These are phyloP conservation scores for Melinopterus prodromus DNA, from an alignment of 2,888 invertebrate genomes.

Conservation along the genomic window DNA sequence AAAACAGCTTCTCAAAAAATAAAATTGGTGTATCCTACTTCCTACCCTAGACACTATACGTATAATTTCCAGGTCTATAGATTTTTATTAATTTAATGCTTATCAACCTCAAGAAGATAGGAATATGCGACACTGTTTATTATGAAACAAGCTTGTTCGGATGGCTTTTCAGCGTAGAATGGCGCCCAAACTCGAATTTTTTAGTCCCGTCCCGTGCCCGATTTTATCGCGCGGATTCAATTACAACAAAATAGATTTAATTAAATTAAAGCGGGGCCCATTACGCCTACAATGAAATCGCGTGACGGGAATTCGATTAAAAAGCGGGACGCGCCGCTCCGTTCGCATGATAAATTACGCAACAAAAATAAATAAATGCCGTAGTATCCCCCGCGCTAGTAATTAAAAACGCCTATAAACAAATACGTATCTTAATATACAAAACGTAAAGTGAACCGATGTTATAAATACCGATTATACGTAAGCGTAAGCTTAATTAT, in stretches of 20 bases:
- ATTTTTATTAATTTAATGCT: too few relatives aligned
- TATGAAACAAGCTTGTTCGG: neutral
- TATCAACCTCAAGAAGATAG: too few relatives aligned
- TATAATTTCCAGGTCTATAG: too few relatives aligned
- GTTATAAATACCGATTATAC: neutral
- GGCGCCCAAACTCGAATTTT: conserved; percentile 12
- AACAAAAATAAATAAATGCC: conserved; percentile 4
- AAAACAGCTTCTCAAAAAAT: too few relatives aligned
- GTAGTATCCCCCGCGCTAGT: neutral
- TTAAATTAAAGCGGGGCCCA: conserved; percentile 19
- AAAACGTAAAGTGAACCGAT: neutral
- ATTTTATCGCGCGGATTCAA: conserved; percentile 19
- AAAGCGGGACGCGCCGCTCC: neutral
- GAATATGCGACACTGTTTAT: too few relatives aligned
- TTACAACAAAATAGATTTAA: conserved; percentile 22
- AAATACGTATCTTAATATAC: neutral
- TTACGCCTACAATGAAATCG: conserved; percentile 13
- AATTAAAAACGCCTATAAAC: neutral
- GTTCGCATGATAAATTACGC: conserved; percentile 4
- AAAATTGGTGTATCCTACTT: too few relatives aligned
- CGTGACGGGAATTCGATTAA: conserved; percentile 19
- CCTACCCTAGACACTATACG: too few relatives aligned
- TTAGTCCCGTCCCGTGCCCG: conserved; percentile 7
- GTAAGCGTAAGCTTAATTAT: neutral
- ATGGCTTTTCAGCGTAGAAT: neutral